Evolutionary conservation across 2,113 vertebrate species (phyloP), one percentile per base, ranked within the genome.

Genomic region (Triplophysa rosa): DNA sequence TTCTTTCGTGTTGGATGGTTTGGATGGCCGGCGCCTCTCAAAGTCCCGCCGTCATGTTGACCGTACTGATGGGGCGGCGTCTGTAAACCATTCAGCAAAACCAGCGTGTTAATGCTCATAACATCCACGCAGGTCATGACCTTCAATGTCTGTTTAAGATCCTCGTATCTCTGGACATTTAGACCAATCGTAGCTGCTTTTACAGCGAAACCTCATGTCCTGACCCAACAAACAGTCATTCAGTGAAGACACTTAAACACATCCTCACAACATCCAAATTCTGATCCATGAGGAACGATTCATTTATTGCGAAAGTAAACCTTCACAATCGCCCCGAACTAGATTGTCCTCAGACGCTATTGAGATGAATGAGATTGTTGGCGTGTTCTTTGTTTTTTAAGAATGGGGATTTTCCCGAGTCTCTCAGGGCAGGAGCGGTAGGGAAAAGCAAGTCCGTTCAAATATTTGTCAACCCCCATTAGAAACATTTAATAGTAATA

Each of bases 391-490:
- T 85, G 80, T 93, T 93, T 82, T 89, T 91, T 87, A 89, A 94
- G 91, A 86, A 84, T 89, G 89, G 92, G 92, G 93, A 93, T 95
- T 95, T 93, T 90, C 88, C 91, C 88, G 83, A 85, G 78, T 86
- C 86, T 77, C 72, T 82, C 81, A 87, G 94, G 96, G 95, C 97
- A 97, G 95, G 89, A 90, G 81, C n/a, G 52, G 92, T 93, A 93
- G 90, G 91, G 93, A 94, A 94, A 94, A 89, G 92, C 91, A 93
- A 91, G 88, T 92, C 92, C 80, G 90, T 94, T 96, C 94, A 95
- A 95, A 91, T 95, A 96, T 97, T 96, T 97, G 96, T 97, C 95
- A 96, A 95, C 94, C 97, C 95, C 94, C 95, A 94, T 96, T 95
- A 96, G 95, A 96, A 96, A 94, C 91, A 94, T 96, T 96, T 96